Conservation (phyloP, 2,797 vertebrate genomes). For the Sciaenops ocellatus region DNA sequence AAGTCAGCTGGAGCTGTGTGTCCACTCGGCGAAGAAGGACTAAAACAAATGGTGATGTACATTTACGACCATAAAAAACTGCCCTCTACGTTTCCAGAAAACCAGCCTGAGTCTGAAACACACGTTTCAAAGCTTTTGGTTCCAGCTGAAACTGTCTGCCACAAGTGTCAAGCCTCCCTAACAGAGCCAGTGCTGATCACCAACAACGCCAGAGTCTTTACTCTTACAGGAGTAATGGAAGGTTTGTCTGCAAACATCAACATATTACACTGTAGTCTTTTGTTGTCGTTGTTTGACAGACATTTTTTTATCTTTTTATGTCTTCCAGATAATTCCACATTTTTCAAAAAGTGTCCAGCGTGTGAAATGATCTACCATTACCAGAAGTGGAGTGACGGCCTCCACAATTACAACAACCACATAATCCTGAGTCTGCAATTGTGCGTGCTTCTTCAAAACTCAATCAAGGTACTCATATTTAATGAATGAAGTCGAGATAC, state of each 20-base stretch:
- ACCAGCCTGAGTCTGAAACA: not conserved
- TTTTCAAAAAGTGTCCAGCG: conserved; percentile 28
- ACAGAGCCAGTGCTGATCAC: conserved; percentile 25
- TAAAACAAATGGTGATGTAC: conserved; percentile 21
- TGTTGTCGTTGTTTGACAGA: too few relatives aligned
- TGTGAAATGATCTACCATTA: conserved; percentile 38
- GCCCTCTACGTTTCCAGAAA: not conserved
- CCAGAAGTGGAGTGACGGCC: conserved; percentile 29
- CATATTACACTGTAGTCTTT: not conserved
- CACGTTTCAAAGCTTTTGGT: conserved; percentile 8
- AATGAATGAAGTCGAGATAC: not conserved
- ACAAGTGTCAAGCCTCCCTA: not conserved
- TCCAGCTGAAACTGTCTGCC: conserved; percentile 30
- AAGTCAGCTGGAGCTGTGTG: not conserved
- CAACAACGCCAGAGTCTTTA: conserved; percentile 12
- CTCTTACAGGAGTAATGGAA: conserved; percentile 11
- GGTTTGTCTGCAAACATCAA: conserved; percentile 2
- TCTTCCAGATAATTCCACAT: conserved; percentile 19
- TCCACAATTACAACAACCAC: conserved; percentile 38
- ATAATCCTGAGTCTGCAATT: conserved; percentile 26
- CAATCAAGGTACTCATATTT: conserved; percentile 21
- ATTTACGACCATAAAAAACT: conserved; percentile 18
- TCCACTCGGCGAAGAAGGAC: not conserved
- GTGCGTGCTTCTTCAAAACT: conserved; percentile 16
- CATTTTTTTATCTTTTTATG: not conserved